Base-by-base conservation (phyloP, 2,113 vertebrate genomes). In the Channa maculata region DNA sequence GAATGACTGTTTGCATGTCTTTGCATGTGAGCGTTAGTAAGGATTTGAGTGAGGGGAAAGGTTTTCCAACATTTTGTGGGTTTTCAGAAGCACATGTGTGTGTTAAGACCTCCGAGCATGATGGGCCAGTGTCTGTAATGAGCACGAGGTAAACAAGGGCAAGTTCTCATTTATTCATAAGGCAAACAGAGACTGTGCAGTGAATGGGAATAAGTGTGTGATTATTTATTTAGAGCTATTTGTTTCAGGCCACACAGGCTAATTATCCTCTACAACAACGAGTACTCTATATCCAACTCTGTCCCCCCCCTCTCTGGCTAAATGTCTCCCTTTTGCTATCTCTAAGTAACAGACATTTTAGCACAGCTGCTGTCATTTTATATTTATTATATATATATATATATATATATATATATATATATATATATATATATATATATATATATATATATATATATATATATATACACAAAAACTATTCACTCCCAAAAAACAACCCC, bases 81-180 rank as follows among this genome's bases (percentile, higher is more conserved):
- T 61, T 71, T 38, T 41, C n/a, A 24, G 59, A 39, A 10, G 36
- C 12, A 33, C 59, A 44, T 67, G 64, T 50, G 48, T 44, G 54
- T 61, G 49, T 37, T 39, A 55, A 60, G 76, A 54, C 79, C 77
- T 71, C 62, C 36, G 39, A 78, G 64, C 64, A 70, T 57, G 83
- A 64, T 71, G 80, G 80, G 49, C 57, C 79, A 71, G 34, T 50
- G 80, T 79, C 58, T 78, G 75, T 91, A 90, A 92, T 86, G 78
- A 92, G 87, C 60, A 77, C 87, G 36, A 80, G 92, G 91, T 94
- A 95, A 95, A 95, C 94, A 95, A 91, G 79, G 75, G 15, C 75
- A 70, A 71, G 75, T 86, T 77, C 75, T 97, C 86, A 95, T 94
- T 96, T 96, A 96, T 97, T 97, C 89, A 97, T 96, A 90, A 95